Base-by-base conservation (phyloP, 2,113 vertebrate species). In the Proterorhinus semilunaris region DNA sequence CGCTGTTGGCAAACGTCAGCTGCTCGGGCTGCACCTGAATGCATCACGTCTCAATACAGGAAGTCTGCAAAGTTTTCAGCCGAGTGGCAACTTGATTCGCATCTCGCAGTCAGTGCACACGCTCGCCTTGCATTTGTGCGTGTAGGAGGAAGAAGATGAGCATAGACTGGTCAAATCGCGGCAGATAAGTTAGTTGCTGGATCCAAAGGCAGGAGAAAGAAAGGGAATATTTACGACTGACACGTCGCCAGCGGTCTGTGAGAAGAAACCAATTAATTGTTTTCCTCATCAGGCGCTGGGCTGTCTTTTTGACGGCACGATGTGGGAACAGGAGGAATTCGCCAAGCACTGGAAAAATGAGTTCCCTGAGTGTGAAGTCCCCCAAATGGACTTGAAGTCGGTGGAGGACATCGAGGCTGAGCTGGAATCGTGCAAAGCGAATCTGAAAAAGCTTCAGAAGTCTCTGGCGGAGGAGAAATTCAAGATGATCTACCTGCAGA, bases 241-340 rank as follows among this genome's bases (percentile, higher is more conserved):
- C 8, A 8, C 21, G 6, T 12, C 58, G 10, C 15, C 55, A 11
- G 54, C 15, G 61, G 74, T 49, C 48, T 55, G 48, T 13, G 55
- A 62, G 55, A 61, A 72, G 59, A 9, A 13, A 63, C 10, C 21
- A 36, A 4, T 64, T 74, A 65, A n/a, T 62, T 2, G 27, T 13
- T 5, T 12, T 16, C 15, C 10, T 27, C 12, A 49, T 36, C 17
- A 55, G 9, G 49, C 52, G 13, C 54, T 13, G 62, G 16, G 8
- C 64, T 61, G 75, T 45, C 10, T 62, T 57, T 57, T 21, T 45
- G 58, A 36, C 27, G 36, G 58, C 66, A 52, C 65, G 1, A 96
- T 96, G 95, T 95, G 94, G 94, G 94, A 96, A 45, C 95, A 95
- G 42, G 87, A 86, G 73, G 95, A 95, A 78, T 97, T 98, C 2